Evolutionary conservation across 2,797 vertebrate species (phyloP), one percentile per base, ranked within the genome.

Genomic region (Myotis findleyi): DNA sequence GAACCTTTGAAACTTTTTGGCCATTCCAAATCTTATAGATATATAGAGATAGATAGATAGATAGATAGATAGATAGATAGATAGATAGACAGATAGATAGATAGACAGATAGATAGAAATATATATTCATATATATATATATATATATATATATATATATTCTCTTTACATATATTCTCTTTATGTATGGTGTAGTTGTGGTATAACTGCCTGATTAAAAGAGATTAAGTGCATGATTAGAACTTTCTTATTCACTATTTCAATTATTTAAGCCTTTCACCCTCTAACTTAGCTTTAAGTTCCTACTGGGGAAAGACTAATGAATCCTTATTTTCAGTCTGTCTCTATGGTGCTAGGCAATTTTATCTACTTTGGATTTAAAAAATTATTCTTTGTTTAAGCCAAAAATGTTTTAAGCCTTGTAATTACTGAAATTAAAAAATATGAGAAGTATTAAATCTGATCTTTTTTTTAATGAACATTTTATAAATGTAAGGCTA

Each of bases 341-440:
- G 55, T 84, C 59, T 66, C 20, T 41, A 84, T 18, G 55, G 11
- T 57, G 5, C 20, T 81, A 11, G 25, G 14, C 1, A 90, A 94
- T 84, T 93, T 33, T 69, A 93, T 49, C 27, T 81, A 73, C 11
- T 92, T 81, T 89, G 47, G 7, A 83, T 49, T 95, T 57, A 83
- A 80, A 80, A 85, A 62, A 94, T 47, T 80, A 84, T 89, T 87
- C 49, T 87, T 86, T 76, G 38, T 55, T 84, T 94, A 81, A 12
- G 76, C 8, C 57, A 79, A 87, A 95, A 86, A 77, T 69, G 51
- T 10, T 88, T 92, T 73, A 82, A 97, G 27, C 6, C 16, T 38
- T 81, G 1, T 13, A 84, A 76, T 49, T 18, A 47, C 1, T 86
- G n/a, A 86, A 97, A 76, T 53, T 47, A 84, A 7, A 96, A 21